Conservation (phyloP, 1,140 invertebrate species). For the Ostrea edulis region DNA sequence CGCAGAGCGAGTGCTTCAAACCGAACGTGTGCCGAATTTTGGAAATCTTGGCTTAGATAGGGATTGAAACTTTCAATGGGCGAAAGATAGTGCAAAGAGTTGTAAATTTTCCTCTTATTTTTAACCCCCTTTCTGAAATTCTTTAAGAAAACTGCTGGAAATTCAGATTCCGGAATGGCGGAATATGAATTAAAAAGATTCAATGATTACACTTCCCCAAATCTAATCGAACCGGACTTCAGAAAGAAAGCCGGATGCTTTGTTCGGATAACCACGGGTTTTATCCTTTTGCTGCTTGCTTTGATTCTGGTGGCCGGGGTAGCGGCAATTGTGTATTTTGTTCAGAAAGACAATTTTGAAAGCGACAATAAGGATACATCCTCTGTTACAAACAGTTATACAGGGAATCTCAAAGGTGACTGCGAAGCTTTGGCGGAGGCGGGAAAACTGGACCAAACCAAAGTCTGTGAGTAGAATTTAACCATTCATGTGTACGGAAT, state of each 20-base stretch:
- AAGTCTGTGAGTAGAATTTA: conserved; percentile 1
- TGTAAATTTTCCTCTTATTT: background rate
- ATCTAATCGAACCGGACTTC: background rate
- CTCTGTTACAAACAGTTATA: background rate
- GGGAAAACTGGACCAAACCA: conserved; percentile 26
- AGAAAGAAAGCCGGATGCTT: conserved; percentile 28
- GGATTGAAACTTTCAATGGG: background rate
- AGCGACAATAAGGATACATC: background rate
- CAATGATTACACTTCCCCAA: background rate
- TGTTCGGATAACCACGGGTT: conserved; percentile 50
- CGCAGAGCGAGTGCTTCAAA: background rate
- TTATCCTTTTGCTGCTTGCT: conserved; percentile 47
- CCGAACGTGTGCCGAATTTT: background rate
- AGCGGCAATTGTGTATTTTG: conserved; percentile 58
- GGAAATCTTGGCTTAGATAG: background rate
- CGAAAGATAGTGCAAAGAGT: background rate
- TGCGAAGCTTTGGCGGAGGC: conserved; percentile 4
- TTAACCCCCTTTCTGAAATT: background rate
- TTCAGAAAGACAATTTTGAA: conserved; percentile 45
- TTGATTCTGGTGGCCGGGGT: conserved; percentile 52
- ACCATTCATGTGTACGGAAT: background rate
- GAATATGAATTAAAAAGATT: background rate
- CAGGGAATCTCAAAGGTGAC: background rate
- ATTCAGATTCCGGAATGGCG: background rate
- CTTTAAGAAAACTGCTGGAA: background rate